Evolutionary conservation across 2,797 vertebrate genomes (phyloP).

Genomic region (Numenius phaeopus): DNA sequence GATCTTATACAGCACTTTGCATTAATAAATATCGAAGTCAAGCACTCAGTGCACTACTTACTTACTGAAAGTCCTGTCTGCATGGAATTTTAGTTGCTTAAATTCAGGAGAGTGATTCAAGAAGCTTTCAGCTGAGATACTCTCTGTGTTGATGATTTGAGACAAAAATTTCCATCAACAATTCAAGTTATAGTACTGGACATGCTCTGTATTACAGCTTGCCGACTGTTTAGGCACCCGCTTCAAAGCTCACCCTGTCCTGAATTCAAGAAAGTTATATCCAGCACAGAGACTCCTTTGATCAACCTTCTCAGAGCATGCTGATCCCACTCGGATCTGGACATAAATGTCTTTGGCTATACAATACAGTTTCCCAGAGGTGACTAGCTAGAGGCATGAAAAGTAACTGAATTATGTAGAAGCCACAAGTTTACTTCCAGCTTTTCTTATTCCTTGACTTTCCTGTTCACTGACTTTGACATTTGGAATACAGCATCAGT

Average conservation of each 20-base stretch:
- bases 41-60: background rate
- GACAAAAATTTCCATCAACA: background rate
- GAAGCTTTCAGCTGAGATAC: background rate
- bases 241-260: background rate
- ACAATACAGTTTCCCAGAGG: background rate
- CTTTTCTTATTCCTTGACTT: background rate
- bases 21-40: background rate
- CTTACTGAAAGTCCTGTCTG: background rate
- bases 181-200: background rate
- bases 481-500: background rate
- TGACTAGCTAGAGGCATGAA: background rate
- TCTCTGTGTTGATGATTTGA: background rate
- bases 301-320: background rate
- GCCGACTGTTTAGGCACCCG: background rate
- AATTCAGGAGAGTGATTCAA: background rate
- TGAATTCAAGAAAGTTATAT: background rate
- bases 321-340: background rate
- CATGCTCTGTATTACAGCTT: background rate
- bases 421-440: background rate
- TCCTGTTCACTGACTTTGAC: background rate
- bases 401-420: background rate
- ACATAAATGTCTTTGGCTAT: background rate
- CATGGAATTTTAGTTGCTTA: background rate
- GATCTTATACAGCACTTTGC: background rate
- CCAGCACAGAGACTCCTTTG: background rate